Base-by-base conservation (phyloP, 2,888 invertebrate genomes). In the Cheilosia impressa region DNA sequence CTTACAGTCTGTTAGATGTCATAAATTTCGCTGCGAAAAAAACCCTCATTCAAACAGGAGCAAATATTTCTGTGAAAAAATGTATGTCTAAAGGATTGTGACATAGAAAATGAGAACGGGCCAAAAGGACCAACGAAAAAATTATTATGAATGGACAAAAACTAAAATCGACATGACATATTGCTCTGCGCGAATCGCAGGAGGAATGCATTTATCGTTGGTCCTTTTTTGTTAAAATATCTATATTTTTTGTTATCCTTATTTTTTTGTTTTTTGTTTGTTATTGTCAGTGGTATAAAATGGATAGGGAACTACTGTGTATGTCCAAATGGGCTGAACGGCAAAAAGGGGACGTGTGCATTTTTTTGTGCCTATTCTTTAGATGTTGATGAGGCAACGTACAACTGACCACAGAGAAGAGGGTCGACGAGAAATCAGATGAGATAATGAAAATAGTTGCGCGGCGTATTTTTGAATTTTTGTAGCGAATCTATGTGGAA, bases 91-190 rank as follows among this genome's bases (percentile, higher is more conserved):
- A 62, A 77, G 45, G 66, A 72, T 55, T 43, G 55, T 72, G 78
- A 78, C 83, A 78, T 78, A 83, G 83, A 83, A 83, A 79, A 78
- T 68, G 62, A 83, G 78, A 78, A 68, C 78, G 68, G 55, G 34
- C 78, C 65, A 78, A 79, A 76, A 73, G 72, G 72, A 83, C 68
- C 22, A 52, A 77, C 24, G 53, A 63, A 68, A 63, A 15, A 65
- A 60, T 78, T 72, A 78, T 78, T 72, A 83, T 73, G 62, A 83
- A 83, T 50, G 79, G 69, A 47, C 27, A 75, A 80, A 80, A 84
- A 80, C 80, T 75, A 75, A 71, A 84, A 79, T 84, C 84, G 84
- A 60, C 75, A 80, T 84, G 80, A 84, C 84, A 84, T 80, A 84
- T 80, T 84, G 84, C 84, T 80, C 65, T 57, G 69, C 69, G 69